Base-by-base conservation (phyloP, 2,888 invertebrate species). In the Phymatocera aterrima region DNA sequence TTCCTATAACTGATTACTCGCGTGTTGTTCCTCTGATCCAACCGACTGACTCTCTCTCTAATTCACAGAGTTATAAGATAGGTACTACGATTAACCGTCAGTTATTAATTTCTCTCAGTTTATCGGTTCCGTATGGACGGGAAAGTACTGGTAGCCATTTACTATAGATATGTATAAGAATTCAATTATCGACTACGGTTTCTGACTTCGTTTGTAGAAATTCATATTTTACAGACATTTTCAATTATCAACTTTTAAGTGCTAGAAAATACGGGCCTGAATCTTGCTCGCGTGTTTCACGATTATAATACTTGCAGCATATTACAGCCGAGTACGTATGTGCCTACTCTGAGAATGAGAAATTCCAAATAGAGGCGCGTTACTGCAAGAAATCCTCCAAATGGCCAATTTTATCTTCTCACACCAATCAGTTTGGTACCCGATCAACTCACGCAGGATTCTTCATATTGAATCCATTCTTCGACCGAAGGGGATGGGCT, bases 131-230 rank as follows among this genome's bases (percentile, higher is more conserved):
- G n/a, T n/a, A n/a, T n/a, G n/a, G n/a, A 34, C 64, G 37, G 34
- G 46, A 68, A 68, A 43, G 68, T 68, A 43, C 43, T 64, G 37
- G 21, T 64, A n/a, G 34, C 21, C n/a, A n/a, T n/a, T 57, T 8
- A 51, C 1, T 37, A 64, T 8, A 24, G 37, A 64, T 64, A n/a
- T 64, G 64, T 37, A 64, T 18, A 64, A 34, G 37, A 64, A 64
- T 64, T 64, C 64, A 64, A 64, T 64, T 60, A 60, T 60, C 60
- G n/a, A n/a, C n/a, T 60, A 0, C n/a, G 31, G 6, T 64, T 61
- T 64, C 28, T 64, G 21, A 64, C 37, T 64, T 21, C 64, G 18
- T 64, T 64, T 64, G 64, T 37, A 10, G 37, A 37, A 2, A 21
- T 57, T 24, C 64, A 34, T 57, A 28, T 15, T 57, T 57, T 57